Conservation (phyloP, 1,140 invertebrate species). For the Halictus rubicundus region DNA sequence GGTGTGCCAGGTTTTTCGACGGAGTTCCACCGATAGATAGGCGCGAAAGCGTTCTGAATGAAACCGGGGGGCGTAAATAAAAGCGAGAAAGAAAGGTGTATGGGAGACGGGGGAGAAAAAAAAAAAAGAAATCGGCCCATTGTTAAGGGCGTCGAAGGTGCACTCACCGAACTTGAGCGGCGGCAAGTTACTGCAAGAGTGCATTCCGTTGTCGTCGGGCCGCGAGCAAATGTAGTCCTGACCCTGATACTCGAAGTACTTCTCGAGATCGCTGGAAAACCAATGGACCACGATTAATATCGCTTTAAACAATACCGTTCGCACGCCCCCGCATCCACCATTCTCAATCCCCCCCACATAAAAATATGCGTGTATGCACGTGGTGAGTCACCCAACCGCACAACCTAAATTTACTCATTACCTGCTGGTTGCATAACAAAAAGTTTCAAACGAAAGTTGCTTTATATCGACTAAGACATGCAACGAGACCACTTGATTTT, state of each 20-base stretch:
- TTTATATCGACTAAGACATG: no score
- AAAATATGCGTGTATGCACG: no score
- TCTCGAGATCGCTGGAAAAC: conserved; percentile 83
- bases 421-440: no score
- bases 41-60: no score
- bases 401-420: no score
- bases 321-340: background rate
- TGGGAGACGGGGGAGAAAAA: background rate
- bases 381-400: no score
- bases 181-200: conserved; percentile 93
- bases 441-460: no score
- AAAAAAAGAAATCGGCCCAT: background rate
- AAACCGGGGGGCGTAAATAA: no score
- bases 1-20: no score
- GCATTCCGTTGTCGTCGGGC: conserved; percentile 96
- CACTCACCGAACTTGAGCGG: conserved; percentile 82
- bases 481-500: no score
- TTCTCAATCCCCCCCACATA: background rate
- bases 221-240: conserved; percentile 98
- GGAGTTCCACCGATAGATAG: no score
- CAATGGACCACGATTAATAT: conserved; percentile 51
- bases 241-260: conserved; percentile 92
- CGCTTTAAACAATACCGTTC: background rate
- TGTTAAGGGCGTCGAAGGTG: background rate
- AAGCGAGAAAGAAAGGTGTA: no score